A percentile compares a stretch with the other conserved stretches of the same genome.
Evolutionary conservation across 2,113 vertebrate genomes (phyloP).

Genomic region (Chaetura pelagica): DNA sequence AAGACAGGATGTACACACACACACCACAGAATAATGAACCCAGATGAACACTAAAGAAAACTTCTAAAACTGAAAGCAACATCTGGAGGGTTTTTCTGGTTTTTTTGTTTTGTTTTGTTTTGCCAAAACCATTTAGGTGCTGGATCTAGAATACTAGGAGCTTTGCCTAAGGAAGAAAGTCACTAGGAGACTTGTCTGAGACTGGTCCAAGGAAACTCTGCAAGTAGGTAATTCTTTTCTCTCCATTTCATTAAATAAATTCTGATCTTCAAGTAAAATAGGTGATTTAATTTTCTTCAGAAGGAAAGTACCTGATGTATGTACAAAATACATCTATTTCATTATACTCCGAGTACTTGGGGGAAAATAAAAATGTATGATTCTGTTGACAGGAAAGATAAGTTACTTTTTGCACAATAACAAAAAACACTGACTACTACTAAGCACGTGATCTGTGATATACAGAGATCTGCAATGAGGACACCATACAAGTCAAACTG

Average conservation of each 20-base stretch:
- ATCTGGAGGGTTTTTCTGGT: background rate
- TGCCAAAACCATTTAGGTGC: background rate
- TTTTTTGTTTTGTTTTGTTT: no score
- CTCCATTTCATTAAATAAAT: background rate
- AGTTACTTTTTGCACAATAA: background rate
- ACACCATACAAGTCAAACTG: background rate
- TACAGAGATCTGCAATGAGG: background rate
- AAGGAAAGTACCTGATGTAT: background rate
- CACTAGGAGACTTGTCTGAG: background rate
- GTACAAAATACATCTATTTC: accelerated
- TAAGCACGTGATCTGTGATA: background rate
- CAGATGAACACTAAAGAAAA: background rate
- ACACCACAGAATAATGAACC: background rate
- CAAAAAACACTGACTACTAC: background rate
- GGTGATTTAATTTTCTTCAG: background rate
- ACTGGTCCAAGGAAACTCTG: background rate
- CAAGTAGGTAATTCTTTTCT: background rate
- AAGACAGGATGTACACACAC: background rate
- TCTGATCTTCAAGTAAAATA: background rate
- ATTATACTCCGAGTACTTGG: background rate
- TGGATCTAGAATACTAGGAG: background rate
- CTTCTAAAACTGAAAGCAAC: background rate
- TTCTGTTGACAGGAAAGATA: background rate
- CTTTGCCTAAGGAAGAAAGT: background rate
- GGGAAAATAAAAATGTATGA: background rate